Evolutionary conservation across 2,888 invertebrate genomes (phyloP).

Genomic region (Drosophila nr. perissopoda): DNA sequence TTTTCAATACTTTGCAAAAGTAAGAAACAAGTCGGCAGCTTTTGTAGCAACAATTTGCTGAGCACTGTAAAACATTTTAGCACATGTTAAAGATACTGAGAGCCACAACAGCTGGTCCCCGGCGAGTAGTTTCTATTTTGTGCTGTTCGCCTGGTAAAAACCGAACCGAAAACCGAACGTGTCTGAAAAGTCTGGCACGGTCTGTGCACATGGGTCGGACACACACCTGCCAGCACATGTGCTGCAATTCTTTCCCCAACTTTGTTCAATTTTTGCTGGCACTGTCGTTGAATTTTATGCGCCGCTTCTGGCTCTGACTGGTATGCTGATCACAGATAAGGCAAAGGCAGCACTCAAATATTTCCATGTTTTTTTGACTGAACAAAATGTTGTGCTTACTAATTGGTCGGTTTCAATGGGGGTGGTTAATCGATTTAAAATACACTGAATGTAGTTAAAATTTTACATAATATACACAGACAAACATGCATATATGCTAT

Average conservation of each 20-base stretch:
- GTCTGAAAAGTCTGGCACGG: conserved; percentile 78
- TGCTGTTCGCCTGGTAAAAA: conserved; percentile 70
- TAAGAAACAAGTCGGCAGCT: conserved; percentile 7
- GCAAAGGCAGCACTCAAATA: conserved; percentile 23
- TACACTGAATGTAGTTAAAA: conserved; percentile 3
- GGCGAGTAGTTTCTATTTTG: conserved; percentile 4
- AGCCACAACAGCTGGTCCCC: conserved; percentile 13
- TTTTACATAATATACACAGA: conserved; percentile 10
- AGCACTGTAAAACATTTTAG: conserved; percentile 1
- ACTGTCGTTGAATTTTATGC: conserved; percentile 36
- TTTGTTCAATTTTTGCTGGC: conserved; percentile 46
- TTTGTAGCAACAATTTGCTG: background rate
- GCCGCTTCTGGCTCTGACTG: conserved; percentile 12
- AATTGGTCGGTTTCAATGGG: conserved; percentile 10
- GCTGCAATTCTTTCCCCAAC: conserved; percentile 71
- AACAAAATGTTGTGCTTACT: conserved; percentile 18
- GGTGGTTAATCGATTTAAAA: conserved; percentile 18
- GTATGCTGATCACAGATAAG: conserved; percentile 49
- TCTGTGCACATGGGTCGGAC: conserved; percentile 62
- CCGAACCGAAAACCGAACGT: conserved; percentile 79
- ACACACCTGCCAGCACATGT: conserved; percentile 69
- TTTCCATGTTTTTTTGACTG: conserved; percentile 24
- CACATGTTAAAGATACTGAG: background rate
- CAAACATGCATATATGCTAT: conserved; percentile 2
- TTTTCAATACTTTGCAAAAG: conserved; percentile 5